Evolutionary conservation across 2,888 invertebrate genomes (phyloP).

Genomic region (Sphaerophoria taeniata): DNA sequence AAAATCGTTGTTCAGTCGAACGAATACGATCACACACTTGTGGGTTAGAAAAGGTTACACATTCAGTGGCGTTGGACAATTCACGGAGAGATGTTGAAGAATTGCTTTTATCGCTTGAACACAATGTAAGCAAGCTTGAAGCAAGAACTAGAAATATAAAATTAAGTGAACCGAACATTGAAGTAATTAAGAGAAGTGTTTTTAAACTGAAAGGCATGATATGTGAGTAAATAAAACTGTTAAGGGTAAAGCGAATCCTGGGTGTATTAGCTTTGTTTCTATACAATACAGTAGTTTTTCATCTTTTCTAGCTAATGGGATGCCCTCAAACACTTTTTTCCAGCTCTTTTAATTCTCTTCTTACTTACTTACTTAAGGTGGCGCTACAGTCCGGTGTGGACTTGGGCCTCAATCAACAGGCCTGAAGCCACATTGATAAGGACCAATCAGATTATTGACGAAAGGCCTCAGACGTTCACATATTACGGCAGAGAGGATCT

Average conservation of each 20-base stretch:
- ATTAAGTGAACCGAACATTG: neutral
- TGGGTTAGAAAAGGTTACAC: neutral
- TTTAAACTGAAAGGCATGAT: conserved; percentile 17
- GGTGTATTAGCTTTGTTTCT: too few species aligned
- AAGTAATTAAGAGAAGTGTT: conserved; percentile 25
- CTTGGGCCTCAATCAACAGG: too few species aligned
- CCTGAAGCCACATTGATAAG: too few species aligned
- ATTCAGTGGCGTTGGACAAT: neutral
- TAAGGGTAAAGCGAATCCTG: neutral
- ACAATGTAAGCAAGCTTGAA: conserved; percentile 9
- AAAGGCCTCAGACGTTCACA: too few species aligned
- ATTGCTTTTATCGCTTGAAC: conserved; percentile 47
- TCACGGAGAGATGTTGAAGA: neutral
- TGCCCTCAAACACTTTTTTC: too few species aligned
- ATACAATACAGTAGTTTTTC: too few species aligned
- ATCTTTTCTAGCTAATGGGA: too few species aligned
- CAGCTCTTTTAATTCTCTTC: too few species aligned
- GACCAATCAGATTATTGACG: too few species aligned
- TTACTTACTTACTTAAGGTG: too few species aligned
- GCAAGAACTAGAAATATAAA: neutral
- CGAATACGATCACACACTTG: conserved; percentile 8
- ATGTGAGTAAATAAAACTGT: neutral
- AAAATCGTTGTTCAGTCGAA: conserved; percentile 1
- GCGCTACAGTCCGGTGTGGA: too few species aligned
- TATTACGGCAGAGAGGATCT: too few species aligned